Base-by-base conservation (phyloP, 2,113 vertebrate genomes). In the Aleadryas rufinucha region DNA sequence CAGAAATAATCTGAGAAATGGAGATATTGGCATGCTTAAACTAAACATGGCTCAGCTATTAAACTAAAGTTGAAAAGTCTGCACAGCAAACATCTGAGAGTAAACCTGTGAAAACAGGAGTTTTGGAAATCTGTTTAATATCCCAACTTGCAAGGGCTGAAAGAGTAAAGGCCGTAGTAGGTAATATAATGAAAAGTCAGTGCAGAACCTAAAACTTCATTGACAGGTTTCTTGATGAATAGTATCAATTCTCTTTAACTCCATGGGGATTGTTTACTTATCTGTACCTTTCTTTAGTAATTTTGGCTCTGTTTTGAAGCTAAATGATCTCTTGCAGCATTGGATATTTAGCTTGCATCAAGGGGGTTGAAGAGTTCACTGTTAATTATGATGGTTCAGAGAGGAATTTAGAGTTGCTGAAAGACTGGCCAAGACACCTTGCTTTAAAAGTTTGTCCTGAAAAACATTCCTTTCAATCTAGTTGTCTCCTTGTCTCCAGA, bases 341-440 rank as follows among this genome's bases (percentile, higher is more conserved):
- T 71, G 56, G 41, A 37, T 59, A 21, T 72, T 50, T 74, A 42
- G 23, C 49, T 76, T 83, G 59, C 63, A 30, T 39, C 56, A 69
- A 66, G 56, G 61, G 74, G 90, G 23, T 95, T 97, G 84, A 87
- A 93, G 65, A 90, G 71, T 39, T 84, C 78, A 69, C 35, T 95
- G 88, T 97, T 94, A 97, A 59, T 98, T 98, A 65, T 97, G 87
- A 74, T 97, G 96, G 83, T 90, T 87, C 82, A 75, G 42, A 88
- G 80, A 86, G 87, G 89, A 98, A 96, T 97, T 98, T 97, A 56
- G 49, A 84, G 30, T 45, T 68, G 10, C 33, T 47, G 64, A 84
- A 91, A 47, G 82, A 52, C 37, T 60, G 33, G 26, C 39, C 69
- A 78, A 66, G 47, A 35, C 20, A 49, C 10, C 3, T 88, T 63